Evolutionary conservation across 1,140 invertebrate genomes (phyloP), one percentile per base, ranked within the genome.

Genomic region (Homarus americanus): DNA sequence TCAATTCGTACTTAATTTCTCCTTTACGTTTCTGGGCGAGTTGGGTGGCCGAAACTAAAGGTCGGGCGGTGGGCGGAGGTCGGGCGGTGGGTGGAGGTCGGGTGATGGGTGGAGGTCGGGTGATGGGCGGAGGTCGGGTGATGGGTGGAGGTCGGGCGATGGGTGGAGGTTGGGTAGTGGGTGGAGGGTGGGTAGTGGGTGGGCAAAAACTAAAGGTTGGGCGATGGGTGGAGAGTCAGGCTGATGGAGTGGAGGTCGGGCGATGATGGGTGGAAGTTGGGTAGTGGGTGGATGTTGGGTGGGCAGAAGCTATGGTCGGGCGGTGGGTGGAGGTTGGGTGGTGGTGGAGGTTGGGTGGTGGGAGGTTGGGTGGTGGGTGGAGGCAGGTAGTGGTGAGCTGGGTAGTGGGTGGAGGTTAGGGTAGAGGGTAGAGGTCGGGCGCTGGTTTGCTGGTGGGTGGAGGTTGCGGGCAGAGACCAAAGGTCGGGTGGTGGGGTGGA

Each of bases 1-100:
- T 73, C 66, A 76, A 76, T 72, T 85, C 82, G 40, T 53, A 28
- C 83, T 86, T 76, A 86, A 76, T 86, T 86, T 86, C 72, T 76
- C 69, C 72, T 86, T 53, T 73, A 86, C 72, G 66, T 86, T 86
- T 63, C 44, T 86, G 44, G 36, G 69, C 20, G 78, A 80, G 73
- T 10, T 38, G 36, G 73, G 34, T 76, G 36, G 73, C 10, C 40
- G 7, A 36, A 38, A 40, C 2, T 49, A 4, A 4, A 20, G 24
- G 53, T 15, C 17, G 17, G 20, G 44, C 1, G 53, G 53, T 58
- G 53, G 53, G 53, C 24, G 53, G 20, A 58, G 53, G 12, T 7
- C 4, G 53, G 17, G 53, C 15, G 10, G 53, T 58, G 20, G 53
- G 53, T 20, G 53, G 53, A 58, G 53, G 53, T 24, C n/a, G n/a